Evolutionary conservation across 1,140 invertebrate genomes (phyloP).

Genomic region (Drosophila equinoxialis): DNA sequence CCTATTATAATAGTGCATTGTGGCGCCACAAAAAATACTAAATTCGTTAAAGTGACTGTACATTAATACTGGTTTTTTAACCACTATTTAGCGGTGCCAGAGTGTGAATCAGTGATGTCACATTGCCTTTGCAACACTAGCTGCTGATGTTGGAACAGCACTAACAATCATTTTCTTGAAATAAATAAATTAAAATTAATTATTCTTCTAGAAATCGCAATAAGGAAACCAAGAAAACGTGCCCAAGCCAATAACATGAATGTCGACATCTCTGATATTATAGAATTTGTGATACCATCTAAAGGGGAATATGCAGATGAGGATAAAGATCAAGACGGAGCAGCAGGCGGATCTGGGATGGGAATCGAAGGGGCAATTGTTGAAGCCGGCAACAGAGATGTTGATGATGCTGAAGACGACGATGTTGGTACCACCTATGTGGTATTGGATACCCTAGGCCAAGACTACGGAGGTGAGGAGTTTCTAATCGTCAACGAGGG

Average conservation of each 20-base stretch:
- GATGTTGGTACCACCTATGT: constrained; percentile 53
- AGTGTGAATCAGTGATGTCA: not conserved
- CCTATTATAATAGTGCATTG: too few relatives aligned
- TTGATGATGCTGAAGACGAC: constrained; percentile 25
- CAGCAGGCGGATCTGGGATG: constrained; percentile 2
- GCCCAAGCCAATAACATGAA: constrained; percentile 32
- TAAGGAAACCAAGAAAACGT: not conserved
- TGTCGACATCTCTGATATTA: constrained; percentile 66
- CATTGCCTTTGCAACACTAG: not conserved
- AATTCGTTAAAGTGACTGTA: too few relatives aligned
- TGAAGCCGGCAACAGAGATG: not conserved
- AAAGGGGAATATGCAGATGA: constrained; percentile 55
- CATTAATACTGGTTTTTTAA: too few relatives aligned
- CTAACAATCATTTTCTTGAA: not conserved
- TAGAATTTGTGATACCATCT: constrained; percentile 55
- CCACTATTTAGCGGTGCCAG: too few relatives aligned
- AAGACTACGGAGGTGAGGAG: constrained; percentile 59
- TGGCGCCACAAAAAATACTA: too few relatives aligned
- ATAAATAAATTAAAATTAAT: not conserved
- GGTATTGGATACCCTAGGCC: constrained; percentile 48
- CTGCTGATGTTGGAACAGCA: constrained; percentile 6
- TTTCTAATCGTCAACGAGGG: constrained; percentile 64
- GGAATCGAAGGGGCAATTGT: not conserved
- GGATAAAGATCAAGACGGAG: constrained; percentile 31
- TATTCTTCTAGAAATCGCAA: not conserved